Conservation (phyloP, 64 coral and sea anemone species). For the Stylophora pistillata region DNA sequence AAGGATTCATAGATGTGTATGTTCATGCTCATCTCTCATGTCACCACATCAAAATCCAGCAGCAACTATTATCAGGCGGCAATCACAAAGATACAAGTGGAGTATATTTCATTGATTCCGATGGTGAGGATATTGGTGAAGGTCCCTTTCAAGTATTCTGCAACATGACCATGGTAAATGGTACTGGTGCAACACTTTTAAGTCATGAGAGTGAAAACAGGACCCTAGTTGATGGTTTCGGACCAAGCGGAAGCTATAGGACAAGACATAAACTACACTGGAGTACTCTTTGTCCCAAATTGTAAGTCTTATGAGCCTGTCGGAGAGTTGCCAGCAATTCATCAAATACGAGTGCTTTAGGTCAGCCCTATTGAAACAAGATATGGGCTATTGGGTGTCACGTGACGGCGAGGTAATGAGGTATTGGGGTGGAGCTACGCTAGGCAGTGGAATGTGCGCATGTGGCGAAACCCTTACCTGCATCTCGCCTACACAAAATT, state of each 20-base stretch:
- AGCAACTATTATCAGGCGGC: background rate
- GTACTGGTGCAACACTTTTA: constrained; percentile 45
- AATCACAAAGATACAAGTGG: background rate
- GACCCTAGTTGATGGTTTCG: constrained; percentile 14
- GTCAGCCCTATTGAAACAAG: background rate
- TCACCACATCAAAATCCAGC: background rate
- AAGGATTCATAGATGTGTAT: background rate
- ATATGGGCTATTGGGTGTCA: background rate
- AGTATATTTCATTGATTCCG: background rate
- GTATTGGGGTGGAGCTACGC: constrained; percentile 28
- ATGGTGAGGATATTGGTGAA: background rate
- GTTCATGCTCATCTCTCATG: background rate
- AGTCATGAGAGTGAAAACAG: constrained; percentile 31
- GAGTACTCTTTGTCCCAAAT: background rate
- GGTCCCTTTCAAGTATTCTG: constrained; percentile 37
- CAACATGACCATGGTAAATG: constrained; percentile 39
- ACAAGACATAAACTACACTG: background rate
- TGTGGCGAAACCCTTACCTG: background rate
- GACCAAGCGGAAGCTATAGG: background rate
- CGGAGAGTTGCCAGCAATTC: background rate
- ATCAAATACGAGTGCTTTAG: background rate
- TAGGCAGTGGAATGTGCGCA: constrained; percentile 17
- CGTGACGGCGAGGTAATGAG: background rate
- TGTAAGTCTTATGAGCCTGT: background rate
- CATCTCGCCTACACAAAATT: background rate